Conservation (phyloP, 2,113 vertebrate genomes). For the Copsychus sechellarum region DNA sequence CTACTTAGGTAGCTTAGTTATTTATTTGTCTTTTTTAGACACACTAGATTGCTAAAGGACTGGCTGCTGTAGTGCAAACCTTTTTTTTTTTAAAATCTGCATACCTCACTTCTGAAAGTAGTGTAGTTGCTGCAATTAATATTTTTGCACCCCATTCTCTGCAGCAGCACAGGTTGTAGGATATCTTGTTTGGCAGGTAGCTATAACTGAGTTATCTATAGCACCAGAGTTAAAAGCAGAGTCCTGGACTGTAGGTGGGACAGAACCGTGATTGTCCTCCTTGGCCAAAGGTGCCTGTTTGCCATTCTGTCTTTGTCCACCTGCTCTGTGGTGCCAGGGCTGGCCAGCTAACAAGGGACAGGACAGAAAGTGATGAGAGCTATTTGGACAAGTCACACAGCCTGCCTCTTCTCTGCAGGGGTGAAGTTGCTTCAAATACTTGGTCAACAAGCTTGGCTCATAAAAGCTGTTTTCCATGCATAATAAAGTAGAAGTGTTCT, state of each 20-base stretch:
- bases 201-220: background rate
- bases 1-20: background rate
- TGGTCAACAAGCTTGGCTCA: slow-evolving; percentile 2
- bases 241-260: background rate
- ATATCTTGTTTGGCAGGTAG: background rate
- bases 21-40: background rate
- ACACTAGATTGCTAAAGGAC: background rate
- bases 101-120: background rate
- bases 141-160: background rate
- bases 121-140: background rate
- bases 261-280: background rate
- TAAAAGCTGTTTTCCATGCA: background rate
- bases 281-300: background rate
- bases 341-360: background rate
- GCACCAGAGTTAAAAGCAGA: background rate
- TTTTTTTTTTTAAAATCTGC: background rate
- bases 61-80: background rate
- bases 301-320: background rate
- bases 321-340: background rate
- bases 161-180: background rate
- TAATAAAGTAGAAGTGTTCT: background rate
- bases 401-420: background rate
- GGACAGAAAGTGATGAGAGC: background rate
- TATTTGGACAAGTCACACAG: background rate
- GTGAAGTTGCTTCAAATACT: background rate